Percentiles rank a stretch among this genome's conserved stretches.
phyloP scores from a whole-genome alignment of 2,797 vertebrate species.

The Argentina silus region DNA sequence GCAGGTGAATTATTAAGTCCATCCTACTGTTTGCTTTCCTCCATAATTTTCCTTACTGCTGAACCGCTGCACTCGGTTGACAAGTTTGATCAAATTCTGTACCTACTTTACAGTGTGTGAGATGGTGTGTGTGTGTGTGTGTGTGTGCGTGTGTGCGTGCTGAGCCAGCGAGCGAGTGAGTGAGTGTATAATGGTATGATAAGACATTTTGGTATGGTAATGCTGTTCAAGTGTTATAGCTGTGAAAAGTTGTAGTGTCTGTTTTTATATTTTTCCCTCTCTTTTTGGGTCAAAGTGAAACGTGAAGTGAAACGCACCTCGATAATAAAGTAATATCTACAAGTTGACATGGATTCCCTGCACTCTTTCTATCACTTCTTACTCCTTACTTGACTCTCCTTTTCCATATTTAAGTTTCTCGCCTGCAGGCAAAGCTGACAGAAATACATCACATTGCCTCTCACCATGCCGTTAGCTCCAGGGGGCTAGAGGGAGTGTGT shows the following conservation, averaged over 20 bases:
- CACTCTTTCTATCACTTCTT: not conserved
- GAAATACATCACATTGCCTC: not conserved
- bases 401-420: not conserved
- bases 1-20: conserved; percentile 69
- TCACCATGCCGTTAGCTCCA: not conserved
- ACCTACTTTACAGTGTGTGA: not conserved
- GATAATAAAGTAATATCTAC: not conserved
- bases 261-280: too few relatives aligned
- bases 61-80: conserved; percentile 58
- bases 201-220: too few relatives aligned
- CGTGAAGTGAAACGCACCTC: not conserved
- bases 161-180: conserved; percentile 25
- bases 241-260: too few relatives aligned
- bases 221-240: conserved; percentile 11
- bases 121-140: not conserved
- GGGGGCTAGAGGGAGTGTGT: not conserved
- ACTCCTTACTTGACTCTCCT: not conserved
- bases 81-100: conserved; percentile 48
- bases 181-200: too few relatives aligned
- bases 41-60: not conserved
- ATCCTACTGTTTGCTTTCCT: conserved; percentile 30
- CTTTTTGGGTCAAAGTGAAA: not conserved
- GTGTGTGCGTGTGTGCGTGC: not conserved
- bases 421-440: not conserved
- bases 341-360: not conserved